These are phyloP conservation scores for Elysia chlorotica DNA, from an alignment of 1,140 invertebrate species.

Conservation along the genomic window DNA sequence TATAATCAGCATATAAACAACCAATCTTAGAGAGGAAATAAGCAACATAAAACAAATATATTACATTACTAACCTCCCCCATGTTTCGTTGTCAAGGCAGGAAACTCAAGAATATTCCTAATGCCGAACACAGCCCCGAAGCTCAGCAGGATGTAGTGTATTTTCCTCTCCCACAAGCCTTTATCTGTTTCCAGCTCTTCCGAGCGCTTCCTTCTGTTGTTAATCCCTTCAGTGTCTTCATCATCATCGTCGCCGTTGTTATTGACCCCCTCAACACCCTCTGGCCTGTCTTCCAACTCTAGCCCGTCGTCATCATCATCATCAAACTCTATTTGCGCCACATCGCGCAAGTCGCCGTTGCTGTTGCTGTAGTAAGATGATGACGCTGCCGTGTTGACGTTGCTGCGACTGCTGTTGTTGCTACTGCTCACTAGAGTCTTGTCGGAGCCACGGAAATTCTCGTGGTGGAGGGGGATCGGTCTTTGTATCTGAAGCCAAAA, in stretches of 20 bases:
- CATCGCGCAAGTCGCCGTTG: neutral
- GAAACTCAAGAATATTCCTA: constrained; percentile 16
- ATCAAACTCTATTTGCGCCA: neutral
- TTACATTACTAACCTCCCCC: constrained; percentile 29
- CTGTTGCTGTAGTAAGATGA: constrained; percentile 21
- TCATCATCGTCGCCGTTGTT: constrained; percentile 6
- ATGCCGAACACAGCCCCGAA: constrained; percentile 17
- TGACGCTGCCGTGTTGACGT: neutral
- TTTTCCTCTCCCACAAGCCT: constrained; percentile 14
- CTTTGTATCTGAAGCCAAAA: constrained; percentile 3
- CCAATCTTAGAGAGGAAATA: too few relatives aligned
- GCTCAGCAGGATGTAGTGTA: constrained; percentile 10
- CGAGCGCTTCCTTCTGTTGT: neutral
- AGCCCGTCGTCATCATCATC: constrained; percentile 10
- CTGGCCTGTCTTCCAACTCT: too few relatives aligned
- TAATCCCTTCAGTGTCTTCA: neutral
- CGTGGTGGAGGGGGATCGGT: neutral
- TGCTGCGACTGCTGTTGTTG: constrained; percentile 20
- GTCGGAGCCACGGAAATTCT: constrained; percentile 10
- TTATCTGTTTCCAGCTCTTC: constrained; percentile 20
- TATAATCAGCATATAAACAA: too few relatives aligned
- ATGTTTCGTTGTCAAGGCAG: constrained; percentile 21
- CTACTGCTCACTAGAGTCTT: constrained; percentile 18
- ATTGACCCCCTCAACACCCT: neutral
- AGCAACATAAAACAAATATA: too few relatives aligned